Evolutionary conservation across 2,888 invertebrate genomes (phyloP).

Genomic region (Megaustenia siamemsis): DNA sequence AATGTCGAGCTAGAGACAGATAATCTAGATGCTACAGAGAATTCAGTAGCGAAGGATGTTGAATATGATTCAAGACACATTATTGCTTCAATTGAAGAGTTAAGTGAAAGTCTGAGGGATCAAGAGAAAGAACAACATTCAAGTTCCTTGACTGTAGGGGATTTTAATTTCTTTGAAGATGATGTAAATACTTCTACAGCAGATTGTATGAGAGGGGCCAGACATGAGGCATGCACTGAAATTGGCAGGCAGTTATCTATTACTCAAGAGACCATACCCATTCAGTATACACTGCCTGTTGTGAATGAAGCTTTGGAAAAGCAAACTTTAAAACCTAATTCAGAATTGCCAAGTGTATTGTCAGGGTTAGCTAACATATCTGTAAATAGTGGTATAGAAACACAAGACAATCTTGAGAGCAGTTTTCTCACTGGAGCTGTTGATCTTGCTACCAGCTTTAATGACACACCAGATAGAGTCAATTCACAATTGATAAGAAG

Average conservation of each 20-base stretch:
- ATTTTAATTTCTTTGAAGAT: constrained; percentile 19
- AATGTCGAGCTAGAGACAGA: background rate
- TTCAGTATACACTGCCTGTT: background rate
- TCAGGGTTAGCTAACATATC: background rate
- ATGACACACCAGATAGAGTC: constrained; percentile 35
- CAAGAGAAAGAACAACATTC: background rate
- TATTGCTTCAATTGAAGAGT: background rate
- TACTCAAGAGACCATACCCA: constrained; percentile 12
- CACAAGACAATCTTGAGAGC: background rate
- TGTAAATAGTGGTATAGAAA: background rate
- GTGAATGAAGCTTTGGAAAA: background rate
- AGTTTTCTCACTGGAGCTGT: constrained; percentile 15
- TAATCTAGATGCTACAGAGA: background rate
- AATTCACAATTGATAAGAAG: background rate
- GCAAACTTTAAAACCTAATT: background rate
- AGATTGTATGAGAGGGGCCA: constrained; percentile 5
- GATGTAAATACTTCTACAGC: constrained; percentile 30
- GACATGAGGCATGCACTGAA: constrained; percentile 22
- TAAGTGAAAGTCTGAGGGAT: background rate
- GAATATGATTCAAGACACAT: background rate
- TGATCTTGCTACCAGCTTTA: background rate
- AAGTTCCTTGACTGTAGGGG: background rate
- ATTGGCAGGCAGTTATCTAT: constrained; percentile 23
- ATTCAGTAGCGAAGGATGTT: background rate
- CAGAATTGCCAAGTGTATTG: background rate